Percentiles rank a stretch among this genome's conserved stretches.
Conservation (phyloP, 2,797 vertebrate genomes). For the Gymnodraco acuticeps region DNA sequence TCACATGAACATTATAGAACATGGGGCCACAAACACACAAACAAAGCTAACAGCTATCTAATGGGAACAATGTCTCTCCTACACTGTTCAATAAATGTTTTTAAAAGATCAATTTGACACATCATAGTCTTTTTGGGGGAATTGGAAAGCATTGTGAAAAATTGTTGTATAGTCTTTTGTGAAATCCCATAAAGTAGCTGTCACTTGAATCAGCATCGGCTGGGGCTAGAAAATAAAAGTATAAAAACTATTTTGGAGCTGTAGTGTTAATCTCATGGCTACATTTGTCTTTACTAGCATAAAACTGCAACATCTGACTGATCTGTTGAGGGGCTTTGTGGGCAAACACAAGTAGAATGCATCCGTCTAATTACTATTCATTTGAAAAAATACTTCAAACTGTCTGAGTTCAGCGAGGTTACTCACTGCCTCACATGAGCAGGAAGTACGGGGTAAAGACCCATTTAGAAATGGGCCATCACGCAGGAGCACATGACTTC, state of each 20-base stretch:
- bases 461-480: conserved; percentile 44
- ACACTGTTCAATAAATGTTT: neutral
- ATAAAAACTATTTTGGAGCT: no score
- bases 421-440: conserved; percentile 25
- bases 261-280: no score
- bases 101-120: neutral
- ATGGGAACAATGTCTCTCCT: neutral
- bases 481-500: conserved; percentile 38
- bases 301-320: neutral
- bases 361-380: neutral
- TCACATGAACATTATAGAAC: neutral
- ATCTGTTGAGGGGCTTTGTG: neutral
- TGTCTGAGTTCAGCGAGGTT: conserved; percentile 18
- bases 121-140: no score
- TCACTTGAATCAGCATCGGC: no score
- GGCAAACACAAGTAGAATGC: neutral
- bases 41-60: neutral
- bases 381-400: neutral
- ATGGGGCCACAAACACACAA: neutral
- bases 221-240: no score
- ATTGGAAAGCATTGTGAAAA: no score
- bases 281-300: neutral
- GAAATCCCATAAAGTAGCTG: no score
- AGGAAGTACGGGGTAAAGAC: conserved; percentile 35
- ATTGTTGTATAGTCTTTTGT: no score